Base-by-base conservation (phyloP, 2,888 invertebrate genomes). In the Dione vanillae region DNA sequence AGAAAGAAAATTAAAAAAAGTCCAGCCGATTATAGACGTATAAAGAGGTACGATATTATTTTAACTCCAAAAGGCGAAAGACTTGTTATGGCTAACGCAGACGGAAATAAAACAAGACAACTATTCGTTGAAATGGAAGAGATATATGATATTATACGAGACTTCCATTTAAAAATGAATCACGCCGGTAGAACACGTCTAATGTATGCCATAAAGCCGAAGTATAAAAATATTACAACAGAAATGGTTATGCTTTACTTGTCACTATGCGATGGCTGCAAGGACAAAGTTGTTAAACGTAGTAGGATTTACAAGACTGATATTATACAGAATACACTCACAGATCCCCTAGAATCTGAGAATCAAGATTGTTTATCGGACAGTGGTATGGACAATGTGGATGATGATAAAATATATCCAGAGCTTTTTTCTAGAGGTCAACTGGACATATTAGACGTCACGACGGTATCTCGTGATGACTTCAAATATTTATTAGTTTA, bases 401-500 rank as follows among this genome's bases (percentile, higher is more conserved):
- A 74, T 52, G 65, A 70, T 41, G 62, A n/a, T 8, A 75, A 70
- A 65, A 16, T 75, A 64, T 80, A 80, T 66, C 82, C 84, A 7
- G 87, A 88, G 67, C 77, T 85, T 2, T 84, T 80, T 77, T 84
- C 82, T 2, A 79, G 87, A 10, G 86, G 84, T 0, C 88, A 88
- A 81, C 77, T 87, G 11, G 87, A 87, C 52, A 80, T 87, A 65
- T 70, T 88, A 14, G 78, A 83, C 19, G 85, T 87, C 0, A 82
- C 84, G 12, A 81, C 78, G 6, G 81, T 83, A 43, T 65, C 76
- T 2, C 74, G 72, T 1, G 88, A 87, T 54, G 81, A 83, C 69
- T 86, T 80, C 75, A 86, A 84, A 78, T 85, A 83, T 71, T 72
- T 88, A 69, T 75, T 88, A 79, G 83, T 88, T 1, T 88, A 87